Percentiles rank a stretch among this genome's conserved stretches.
Evolutionary conservation across 2,797 vertebrate species (phyloP).

Genomic region (Anabacerthia variegaticeps): DNA sequence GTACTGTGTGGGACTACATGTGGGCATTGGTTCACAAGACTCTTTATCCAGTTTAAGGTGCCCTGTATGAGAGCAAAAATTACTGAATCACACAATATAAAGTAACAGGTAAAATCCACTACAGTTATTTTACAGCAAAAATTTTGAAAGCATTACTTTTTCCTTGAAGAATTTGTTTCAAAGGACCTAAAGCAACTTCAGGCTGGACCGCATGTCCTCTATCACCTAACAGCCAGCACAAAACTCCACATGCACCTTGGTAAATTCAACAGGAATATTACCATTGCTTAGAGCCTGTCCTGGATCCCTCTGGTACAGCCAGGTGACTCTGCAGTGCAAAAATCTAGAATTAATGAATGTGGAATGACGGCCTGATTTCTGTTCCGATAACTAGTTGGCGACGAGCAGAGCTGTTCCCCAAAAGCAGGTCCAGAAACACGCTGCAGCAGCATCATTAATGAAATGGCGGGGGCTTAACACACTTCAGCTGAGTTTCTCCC

Average conservation of each 20-base stretch:
- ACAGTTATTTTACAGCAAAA: not conserved
- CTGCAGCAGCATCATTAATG: not conserved
- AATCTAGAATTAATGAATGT: not conserved
- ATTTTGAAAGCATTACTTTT: not conserved
- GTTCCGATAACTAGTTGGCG: not conserved
- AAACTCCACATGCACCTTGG: not conserved
- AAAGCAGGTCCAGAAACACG: rapidly evolving
- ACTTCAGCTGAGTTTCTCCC: not conserved
- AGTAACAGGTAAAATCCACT: not conserved
- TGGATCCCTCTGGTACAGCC: not conserved
- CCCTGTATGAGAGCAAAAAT: not conserved
- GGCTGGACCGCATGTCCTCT: not conserved
- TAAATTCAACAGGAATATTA: not conserved
- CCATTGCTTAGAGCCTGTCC: not conserved
- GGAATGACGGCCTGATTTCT: not conserved
- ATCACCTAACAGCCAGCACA: not conserved
- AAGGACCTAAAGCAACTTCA: not conserved
- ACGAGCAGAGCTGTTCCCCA: not conserved
- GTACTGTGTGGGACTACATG: not conserved
- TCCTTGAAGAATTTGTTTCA: not conserved
- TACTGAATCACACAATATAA: not conserved
- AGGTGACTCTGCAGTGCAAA: not conserved
- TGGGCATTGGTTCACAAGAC: not conserved
- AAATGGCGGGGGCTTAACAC: not conserved
- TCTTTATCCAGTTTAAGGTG: not conserved